A percentile compares a stretch with the other conserved stretches of the same genome.
These are phyloP conservation scores for Penaeus japonicus DNA, from an alignment of 1,140 invertebrate genomes.

Conservation along the genomic window DNA sequence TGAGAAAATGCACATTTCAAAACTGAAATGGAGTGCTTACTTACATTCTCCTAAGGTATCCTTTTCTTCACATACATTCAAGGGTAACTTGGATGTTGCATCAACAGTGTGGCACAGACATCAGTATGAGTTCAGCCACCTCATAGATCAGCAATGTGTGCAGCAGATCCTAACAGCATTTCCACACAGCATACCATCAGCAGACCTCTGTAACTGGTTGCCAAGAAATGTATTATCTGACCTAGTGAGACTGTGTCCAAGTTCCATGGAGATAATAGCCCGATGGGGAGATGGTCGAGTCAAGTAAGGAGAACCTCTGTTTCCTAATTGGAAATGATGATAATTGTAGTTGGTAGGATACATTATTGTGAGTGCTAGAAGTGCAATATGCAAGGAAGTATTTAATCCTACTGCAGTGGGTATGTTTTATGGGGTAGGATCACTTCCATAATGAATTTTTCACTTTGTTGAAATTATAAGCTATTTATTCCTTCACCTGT, in stretches of 20 bases:
- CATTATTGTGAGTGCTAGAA: too few species aligned
- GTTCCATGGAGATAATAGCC: constrained; percentile 42
- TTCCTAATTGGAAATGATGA: background rate
- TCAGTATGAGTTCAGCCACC: constrained; percentile 39
- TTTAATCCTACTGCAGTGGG: too few species aligned
- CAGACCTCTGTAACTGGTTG: constrained; percentile 26
- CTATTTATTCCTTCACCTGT: too few species aligned
- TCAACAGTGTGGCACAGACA: constrained; percentile 51
- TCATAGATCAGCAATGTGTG: constrained; percentile 10
- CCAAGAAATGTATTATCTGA: constrained; percentile 38
- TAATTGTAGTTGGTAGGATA: background rate
- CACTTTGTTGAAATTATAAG: too few species aligned
- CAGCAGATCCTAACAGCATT: constrained; percentile 14
- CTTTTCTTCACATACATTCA: background rate
- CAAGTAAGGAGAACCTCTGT: constrained; percentile 22
- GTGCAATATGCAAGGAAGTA: too few species aligned
- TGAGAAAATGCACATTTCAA: background rate
- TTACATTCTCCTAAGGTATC: background rate
- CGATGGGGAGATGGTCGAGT: constrained; percentile 36
- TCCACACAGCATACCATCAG: constrained; percentile 22
- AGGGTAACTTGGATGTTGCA: constrained; percentile 45
- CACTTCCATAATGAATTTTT: too few species aligned
- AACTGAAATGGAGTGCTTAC: background rate
- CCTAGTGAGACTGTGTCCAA: constrained; percentile 34
- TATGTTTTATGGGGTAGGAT: too few species aligned